Base-by-base conservation (phyloP, 2,113 vertebrate genomes). In the Toxotes chatareus region DNA sequence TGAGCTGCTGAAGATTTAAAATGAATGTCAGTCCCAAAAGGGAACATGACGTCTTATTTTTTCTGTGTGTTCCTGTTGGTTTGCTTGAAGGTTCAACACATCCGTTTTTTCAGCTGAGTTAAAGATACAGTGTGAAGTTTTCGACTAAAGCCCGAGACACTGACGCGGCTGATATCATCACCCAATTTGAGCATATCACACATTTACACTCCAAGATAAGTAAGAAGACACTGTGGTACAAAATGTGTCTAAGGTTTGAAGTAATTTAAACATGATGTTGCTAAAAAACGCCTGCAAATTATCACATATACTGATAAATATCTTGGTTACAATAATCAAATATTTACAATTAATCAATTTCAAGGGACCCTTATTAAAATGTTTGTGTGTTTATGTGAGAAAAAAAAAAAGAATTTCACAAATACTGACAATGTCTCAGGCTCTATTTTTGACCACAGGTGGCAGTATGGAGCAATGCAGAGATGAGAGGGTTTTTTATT, bases 31-130 rank as follows among this genome's bases (percentile, higher is more conserved):
- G 49, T 2, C 49, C n/a, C 42, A 6, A 64, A 63, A 21, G 31
- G 4, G 6, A 67, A 61, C 74, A 27, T 0, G 21, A 27, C 53
- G 34, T 60, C 46, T 13, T 13, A 38, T 57, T 38, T 49, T 17
- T 13, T 4, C 12, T 47, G 51, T 63, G 55, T 46, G 42, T 51
- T 36, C 21, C 7, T 31, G 23, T n/a, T 16, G 36, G 40, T 44
- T 40, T 17, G 19, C 49, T 16, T 42, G 62, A 80, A 63, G 60
- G 49, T 36, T 61, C 21, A 56, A 75, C 49, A 32, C n/a, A 31
- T 47, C 14, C 38, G 16, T 65, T 38, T 64, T 61, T 73, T 13
- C 23, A 7, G 34, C 23, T 14, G 23, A 34, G n/a, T 34, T 56
- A 17, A 65, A 59, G 53, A 47, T 53, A 23, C n/a, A 0, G 1